phyloP scores from a whole-genome alignment of 2,888 invertebrate species.

The Eilema sororculum region DNA sequence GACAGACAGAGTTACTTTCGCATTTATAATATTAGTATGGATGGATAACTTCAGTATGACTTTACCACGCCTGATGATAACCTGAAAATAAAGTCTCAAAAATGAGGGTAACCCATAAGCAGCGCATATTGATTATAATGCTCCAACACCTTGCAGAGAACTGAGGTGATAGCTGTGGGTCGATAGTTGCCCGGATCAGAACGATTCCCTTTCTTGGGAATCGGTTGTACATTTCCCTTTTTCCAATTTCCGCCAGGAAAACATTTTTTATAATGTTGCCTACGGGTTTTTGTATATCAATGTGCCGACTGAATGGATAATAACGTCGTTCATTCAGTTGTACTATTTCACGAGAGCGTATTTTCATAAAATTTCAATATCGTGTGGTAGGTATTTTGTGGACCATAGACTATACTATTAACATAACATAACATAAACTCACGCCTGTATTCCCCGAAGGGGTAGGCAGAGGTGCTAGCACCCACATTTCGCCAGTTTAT shows the following conservation, averaged over 20 bases:
- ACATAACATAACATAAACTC: too few species aligned
- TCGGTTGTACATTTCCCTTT: background rate
- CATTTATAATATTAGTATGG: too few species aligned
- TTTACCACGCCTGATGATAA: too few species aligned
- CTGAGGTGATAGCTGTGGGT: background rate
- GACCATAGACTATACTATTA: too few species aligned
- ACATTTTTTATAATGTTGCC: background rate
- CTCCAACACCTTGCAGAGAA: background rate
- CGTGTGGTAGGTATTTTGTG: background rate
- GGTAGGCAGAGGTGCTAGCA: too few species aligned
- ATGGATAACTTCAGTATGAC: too few species aligned
- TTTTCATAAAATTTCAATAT: background rate
- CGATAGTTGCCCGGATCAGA: background rate
- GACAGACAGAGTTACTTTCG: too few species aligned
- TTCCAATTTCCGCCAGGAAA: conserved; percentile 2
- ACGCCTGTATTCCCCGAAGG: too few species aligned
- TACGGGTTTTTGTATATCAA: background rate
- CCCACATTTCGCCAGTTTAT: too few species aligned
- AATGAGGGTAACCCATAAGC: background rate
- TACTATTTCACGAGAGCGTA: background rate
- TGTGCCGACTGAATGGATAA: background rate
- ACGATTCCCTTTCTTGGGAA: background rate
- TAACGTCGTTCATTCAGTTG: background rate
- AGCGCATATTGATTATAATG: background rate
- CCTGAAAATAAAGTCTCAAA: too few species aligned